phyloP scores from a whole-genome alignment of 2,888 invertebrate species.

The Erannis defoliaria region DNA sequence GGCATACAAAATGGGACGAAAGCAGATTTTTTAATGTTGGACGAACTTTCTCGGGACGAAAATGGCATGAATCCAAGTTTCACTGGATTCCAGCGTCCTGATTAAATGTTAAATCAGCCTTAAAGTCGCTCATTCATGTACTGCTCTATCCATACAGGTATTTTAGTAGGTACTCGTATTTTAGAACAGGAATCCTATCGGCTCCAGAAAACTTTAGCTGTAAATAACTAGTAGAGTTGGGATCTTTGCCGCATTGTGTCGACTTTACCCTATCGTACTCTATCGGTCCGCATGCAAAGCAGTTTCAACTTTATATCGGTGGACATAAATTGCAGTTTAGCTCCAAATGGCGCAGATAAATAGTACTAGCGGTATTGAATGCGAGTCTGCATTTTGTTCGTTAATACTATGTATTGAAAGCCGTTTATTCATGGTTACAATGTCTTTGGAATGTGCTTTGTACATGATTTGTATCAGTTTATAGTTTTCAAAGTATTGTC shows the following conservation, averaged over 20 bases:
- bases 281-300: conserved; percentile 43
- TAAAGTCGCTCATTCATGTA: background rate
- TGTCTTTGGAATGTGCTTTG: conserved; percentile 24
- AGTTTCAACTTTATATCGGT: conserved; percentile 49
- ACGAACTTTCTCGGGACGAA: too few species aligned
- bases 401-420: conserved; percentile 35
- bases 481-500: conserved; percentile 18
- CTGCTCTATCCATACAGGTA: conserved; percentile 1
- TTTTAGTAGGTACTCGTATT: conserved; percentile 8
- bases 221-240: conserved; percentile 39
- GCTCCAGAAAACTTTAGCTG: conserved; percentile 42
- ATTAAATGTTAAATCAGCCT: too few species aligned
- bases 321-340: conserved; percentile 40
- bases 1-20: too few species aligned
- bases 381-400: conserved; percentile 44
- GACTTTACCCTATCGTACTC: conserved; percentile 35
- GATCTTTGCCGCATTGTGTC: conserved; percentile 48
- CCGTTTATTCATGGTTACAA: conserved; percentile 8
- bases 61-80: too few species aligned
- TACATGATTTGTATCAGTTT: conserved; percentile 20
- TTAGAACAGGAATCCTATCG: conserved; percentile 22
- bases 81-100: too few species aligned
- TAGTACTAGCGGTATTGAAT: conserved; percentile 42
- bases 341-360: conserved; percentile 37
- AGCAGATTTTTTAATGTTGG: too few species aligned